Base-by-base conservation (phyloP, 2,888 invertebrate species). In the Sabatieria punctata region DNA sequence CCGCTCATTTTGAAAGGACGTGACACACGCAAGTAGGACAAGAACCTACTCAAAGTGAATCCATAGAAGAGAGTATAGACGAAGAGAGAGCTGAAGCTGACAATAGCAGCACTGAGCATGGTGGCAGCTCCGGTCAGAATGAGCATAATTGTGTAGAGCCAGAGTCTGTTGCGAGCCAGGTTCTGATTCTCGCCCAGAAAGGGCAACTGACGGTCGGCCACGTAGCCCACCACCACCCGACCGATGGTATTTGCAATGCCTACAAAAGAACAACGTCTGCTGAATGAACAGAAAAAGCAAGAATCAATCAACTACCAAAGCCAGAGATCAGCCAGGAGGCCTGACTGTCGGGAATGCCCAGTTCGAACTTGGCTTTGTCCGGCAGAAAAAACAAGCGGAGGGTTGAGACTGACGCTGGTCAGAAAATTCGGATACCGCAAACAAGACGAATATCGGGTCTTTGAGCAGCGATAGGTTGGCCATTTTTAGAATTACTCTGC, bases 391-490 rank as follows among this genome's bases (percentile, higher is more conserved):
- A 45, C 48, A 64, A 86, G 88, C 30, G 91, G 91, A 61, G 89
- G 78, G 67, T 88, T 85, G 72, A 86, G 89, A 50, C 89, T 89
- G 62, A 91, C 79, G 64, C 85, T 89, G 38, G 88, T 88, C 63
- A 84, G 78, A 66, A 97, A 86, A 70, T 97, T 97, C 35, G 93
- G 93, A 46, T 85, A 58, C 15, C 81, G 78, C 67, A 60, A 93
- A 95, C 50, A 93, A 70, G 52, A 93, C 72, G 67, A 91, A 95
- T 53, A 89, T 73, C 25, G 79, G 77, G 68, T 89, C 84, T 57
- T 77, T 76, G 48, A 95, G 74, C 42, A 97, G 73, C 1, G 78
- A 75, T 53, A 89, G 73, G 63, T 89, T 84, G 60, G 91, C 74
- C 83, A 89, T 85, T 68, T 63, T 57, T 46, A 51, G 54, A 42